Evolutionary conservation across 2,113 vertebrate species (phyloP), one percentile per base, ranked within the genome.

Genomic region (Chaenocephalus aceratus): DNA sequence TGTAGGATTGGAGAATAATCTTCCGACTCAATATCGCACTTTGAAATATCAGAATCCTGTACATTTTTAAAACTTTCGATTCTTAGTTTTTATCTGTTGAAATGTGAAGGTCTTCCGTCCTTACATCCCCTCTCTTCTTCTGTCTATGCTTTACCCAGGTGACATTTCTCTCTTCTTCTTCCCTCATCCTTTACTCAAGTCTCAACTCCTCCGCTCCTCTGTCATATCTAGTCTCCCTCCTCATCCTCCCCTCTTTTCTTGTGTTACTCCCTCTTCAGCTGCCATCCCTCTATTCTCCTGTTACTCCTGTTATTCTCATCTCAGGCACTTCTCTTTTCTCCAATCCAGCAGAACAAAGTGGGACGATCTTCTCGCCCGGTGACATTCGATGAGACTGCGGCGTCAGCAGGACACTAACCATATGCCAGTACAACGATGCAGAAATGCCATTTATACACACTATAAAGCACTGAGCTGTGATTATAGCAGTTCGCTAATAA

Each of bases 391-490:
- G 54, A 86, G 61, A 75, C 44, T 63, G 81, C 83, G 53, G 68
- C 73, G 86, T 91, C 86, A 87, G 90, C 87, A 86, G 67, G 82
- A 88, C 72, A 46, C 67, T 63, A 80, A 86, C 82, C 89, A 89
- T 86, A 83, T 91, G 88, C 85, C 83, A 45, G 75, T 65, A 87
- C 77, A 81, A 76, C 13, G 72, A 88, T 60, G 88, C 89, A 64
- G 83, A 77, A 46, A 69, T 79, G 82, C 85, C 89, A 84, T 91
- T 92, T 86, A 80, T 88, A 80, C 76, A 78, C 71, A 68, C 82
- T 77, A 85, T 90, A 86, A 91, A 93, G 79, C 77, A 26, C 88
- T 86, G 88, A 90, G 86, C 91, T 85, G 91, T 83, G 75, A 90
- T 90, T 88, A 88, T 82, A 54, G 79, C 18, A 49, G 81, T 71